Evolutionary conservation across 2,888 invertebrate species (phyloP), one percentile per base, ranked within the genome.

Genomic region (Oligia fasciuncula): DNA sequence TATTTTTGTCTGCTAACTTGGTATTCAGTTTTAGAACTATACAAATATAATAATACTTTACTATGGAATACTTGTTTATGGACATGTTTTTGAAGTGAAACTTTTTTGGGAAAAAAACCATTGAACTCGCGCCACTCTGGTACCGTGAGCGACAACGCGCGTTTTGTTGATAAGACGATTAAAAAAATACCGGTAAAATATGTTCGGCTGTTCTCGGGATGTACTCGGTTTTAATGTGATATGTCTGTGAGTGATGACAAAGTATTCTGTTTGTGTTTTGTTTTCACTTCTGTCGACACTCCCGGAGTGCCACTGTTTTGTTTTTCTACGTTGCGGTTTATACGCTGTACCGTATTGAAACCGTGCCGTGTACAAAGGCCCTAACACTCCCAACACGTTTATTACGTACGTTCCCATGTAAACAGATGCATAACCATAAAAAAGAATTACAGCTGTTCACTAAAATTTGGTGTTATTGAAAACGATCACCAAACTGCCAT

Each of bases 381-480:
- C 57, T 65, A 65, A 65, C 63, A 65, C 40, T n/a, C 19, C n/a
- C 40, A 65, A 66, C n/a, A 65, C 78, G 35, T 43, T 79, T 57
- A 57, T 57, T 57, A 57, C 11, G 23, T 57, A 57, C 23, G 23
- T 57, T 23, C 8, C 70, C 9, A 29, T 74, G 40, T 62, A 54
- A 57, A 79, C 73, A 72, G 35, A 84, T 84, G 80, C 71, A 77
- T 69, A 75, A 79, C 78, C 63, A 72, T 86, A 88, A 83, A 88
- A 68, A 83, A 73, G 70, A 87, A 79, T 83, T 73, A 79, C 84
- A 87, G 81, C 74, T 87, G 76, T 69, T 79, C 77, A 76, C 73
- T 76, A 80, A 46, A 79, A 84, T 80, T 84, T 78, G 81, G 68
- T 79, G 83, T 86, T 90, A 87, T 89, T 87, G 89, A 90, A 85